Evolutionary conservation across 1,140 invertebrate genomes (phyloP), one percentile per base, ranked within the genome.

Genomic region (Drosophila elegans): DNA sequence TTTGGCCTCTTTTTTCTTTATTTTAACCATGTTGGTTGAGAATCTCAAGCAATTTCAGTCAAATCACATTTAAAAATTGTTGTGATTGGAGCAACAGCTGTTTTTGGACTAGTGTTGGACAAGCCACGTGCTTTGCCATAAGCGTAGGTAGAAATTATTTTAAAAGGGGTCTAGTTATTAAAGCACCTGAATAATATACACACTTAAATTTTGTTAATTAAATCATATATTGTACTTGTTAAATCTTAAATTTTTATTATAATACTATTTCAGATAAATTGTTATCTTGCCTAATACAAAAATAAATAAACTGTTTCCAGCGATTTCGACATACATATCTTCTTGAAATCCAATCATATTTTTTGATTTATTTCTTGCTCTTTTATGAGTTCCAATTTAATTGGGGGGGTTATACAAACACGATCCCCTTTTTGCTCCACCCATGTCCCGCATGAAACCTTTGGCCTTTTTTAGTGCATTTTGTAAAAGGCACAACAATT

Each of bases 11-110:
- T 90, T 83, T 39, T 73, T 80, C 44, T 56, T 74, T 36, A 69
- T 32, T 59, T 92, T 92, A 11, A 56, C 81, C 90, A 91, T 92
- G 38, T 45, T 27, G n/a, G 44, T 55, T 42, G 29, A 29, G 46
- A 46, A 36, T 39, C 52, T 10, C 10, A 3, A 25, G 2, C 3
- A 3, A 44, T 45, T 44, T 61, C 16, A 57, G 4, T n/a, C 27
- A 7, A n/a, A 34, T 34, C 3, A 41, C 36, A 49, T 76, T 68
- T 52, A 6, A 53, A 27, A 52, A 51, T 53, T 29, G 42, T 45
- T 25, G 63, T 75, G 54, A 29, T 36, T 34, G 75, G 13, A 12
- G 32, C 57, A 64, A 46, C 77, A 85, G 77, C 80, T 85, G 77
- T 49, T 16, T 2, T 7, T 32, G 39, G 39, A 42, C 48, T 44